phyloP scores from a whole-genome alignment of 2,888 invertebrate genomes.

The Tromatobia lineatoria region DNA sequence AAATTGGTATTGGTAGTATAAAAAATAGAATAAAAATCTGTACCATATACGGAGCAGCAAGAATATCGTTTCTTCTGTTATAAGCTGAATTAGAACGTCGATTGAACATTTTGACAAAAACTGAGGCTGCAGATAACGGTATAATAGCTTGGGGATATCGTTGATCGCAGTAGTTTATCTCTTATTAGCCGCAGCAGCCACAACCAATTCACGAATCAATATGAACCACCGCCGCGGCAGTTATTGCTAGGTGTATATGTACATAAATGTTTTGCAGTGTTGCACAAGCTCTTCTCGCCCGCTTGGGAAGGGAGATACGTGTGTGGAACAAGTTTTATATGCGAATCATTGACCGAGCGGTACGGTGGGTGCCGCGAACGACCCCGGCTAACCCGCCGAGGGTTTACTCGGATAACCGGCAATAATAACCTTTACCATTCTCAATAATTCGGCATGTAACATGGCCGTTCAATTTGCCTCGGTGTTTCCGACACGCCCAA shows the following conservation, averaged over 20 bases:
- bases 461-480: background rate
- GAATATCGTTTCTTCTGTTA: background rate
- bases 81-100: background rate
- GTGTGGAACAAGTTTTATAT: slow-evolving; percentile 58
- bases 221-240: slow-evolving; percentile 11
- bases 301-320: background rate
- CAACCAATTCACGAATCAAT: slow-evolving; percentile 37
- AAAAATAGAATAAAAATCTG: background rate
- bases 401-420: slow-evolving; percentile 20
- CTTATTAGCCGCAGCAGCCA: slow-evolving; percentile 22
- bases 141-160: slow-evolving; percentile 10
- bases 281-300: background rate
- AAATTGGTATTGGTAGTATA: too few species aligned
- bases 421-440: slow-evolving; percentile 33
- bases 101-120: background rate
- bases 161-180: slow-evolving; percentile 45
- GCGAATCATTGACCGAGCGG: slow-evolving; percentile 67
- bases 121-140: background rate
- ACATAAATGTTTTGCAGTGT: background rate
- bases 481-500: background rate
- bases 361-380: slow-evolving; percentile 14
- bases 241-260: background rate
- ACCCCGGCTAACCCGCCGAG: slow-evolving; percentile 42
- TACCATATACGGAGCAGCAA: background rate
- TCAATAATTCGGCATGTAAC: slow-evolving; percentile 1